These are phyloP conservation scores for Medauroidea extradentata DNA, from an alignment of 1,140 invertebrate species.

Conservation along the genomic window DNA sequence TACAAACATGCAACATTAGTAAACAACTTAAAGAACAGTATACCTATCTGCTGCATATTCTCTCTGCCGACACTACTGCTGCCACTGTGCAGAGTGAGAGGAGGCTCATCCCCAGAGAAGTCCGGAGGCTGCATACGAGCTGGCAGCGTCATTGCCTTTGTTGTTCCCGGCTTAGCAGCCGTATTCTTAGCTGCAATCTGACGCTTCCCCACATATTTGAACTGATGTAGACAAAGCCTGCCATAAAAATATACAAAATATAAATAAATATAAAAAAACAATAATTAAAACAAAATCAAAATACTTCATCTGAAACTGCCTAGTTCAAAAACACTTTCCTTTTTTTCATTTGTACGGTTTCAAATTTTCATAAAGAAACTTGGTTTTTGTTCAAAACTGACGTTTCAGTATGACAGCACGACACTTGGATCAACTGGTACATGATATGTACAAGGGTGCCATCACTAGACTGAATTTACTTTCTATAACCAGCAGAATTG, in stretches of 20 bases:
- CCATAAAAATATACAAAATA: slow-evolving; percentile 29
- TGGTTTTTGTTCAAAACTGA: too few relatives aligned
- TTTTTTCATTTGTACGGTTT: too few relatives aligned
- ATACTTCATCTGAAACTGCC: too few relatives aligned
- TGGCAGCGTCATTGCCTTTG: slow-evolving; percentile 69
- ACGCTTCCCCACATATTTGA: slow-evolving; percentile 80
- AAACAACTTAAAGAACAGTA: not conserved
- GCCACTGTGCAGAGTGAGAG: slow-evolving; percentile 5
- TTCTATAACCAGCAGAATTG: too few relatives aligned
- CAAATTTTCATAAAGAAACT: too few relatives aligned
- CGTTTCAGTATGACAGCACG: too few relatives aligned
- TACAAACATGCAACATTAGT: too few relatives aligned
- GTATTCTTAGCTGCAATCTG: slow-evolving; percentile 53
- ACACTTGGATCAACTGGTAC: not conserved
- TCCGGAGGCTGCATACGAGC: slow-evolving; percentile 71
- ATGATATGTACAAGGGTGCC: too few relatives aligned
- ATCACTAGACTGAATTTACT: too few relatives aligned
- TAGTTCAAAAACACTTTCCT: too few relatives aligned
- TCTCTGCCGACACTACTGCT: slow-evolving; percentile 31
- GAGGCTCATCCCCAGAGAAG: slow-evolving; percentile 43
- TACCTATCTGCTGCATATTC: slow-evolving; percentile 14
- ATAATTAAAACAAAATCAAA: too few relatives aligned
- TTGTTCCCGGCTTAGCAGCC: slow-evolving; percentile 47
- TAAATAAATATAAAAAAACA: not conserved
- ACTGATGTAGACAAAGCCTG: slow-evolving; percentile 79